Conservation (phyloP, 1,140 invertebrate genomes). For the Ips nitidus region DNA sequence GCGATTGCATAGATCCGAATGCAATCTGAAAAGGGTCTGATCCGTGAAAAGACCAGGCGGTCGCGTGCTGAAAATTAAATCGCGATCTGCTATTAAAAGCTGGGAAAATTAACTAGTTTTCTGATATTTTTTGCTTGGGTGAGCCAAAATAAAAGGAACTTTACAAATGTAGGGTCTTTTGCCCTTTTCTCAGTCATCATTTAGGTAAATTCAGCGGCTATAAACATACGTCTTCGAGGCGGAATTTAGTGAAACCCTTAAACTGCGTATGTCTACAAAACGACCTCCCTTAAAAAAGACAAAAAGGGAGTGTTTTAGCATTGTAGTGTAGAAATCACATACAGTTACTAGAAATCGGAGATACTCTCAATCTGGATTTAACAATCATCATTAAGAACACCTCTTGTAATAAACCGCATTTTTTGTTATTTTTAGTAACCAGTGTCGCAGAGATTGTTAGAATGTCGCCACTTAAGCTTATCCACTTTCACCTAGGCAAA, state of each 20-base stretch:
- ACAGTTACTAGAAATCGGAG: too few species aligned
- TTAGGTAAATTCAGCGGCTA: neutral
- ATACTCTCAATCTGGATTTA: too few species aligned
- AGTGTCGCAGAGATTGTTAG: neutral
- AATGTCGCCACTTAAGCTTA: neutral
- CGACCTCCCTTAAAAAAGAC: constrained; percentile 7
- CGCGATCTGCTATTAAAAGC: neutral
- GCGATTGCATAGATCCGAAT: constrained; percentile 15
- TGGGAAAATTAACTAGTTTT: constrained; percentile 1
- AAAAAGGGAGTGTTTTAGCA: neutral
- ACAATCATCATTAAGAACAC: too few species aligned
- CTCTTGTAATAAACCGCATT: too few species aligned
- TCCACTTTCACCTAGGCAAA: constrained; percentile 12
- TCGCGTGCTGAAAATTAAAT: constrained; percentile 20
- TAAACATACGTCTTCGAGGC: constrained; percentile 2
- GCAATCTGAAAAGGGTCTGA: constrained; percentile 14
- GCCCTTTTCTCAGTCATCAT: neutral
- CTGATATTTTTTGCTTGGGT: neutral
- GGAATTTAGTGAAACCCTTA: neutral
- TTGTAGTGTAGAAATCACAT: too few species aligned
- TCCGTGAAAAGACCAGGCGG: constrained; percentile 16
- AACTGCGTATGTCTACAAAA: neutral
- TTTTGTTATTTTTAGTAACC: too few species aligned
- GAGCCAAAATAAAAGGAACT: neutral
- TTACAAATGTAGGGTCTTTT: neutral